These are phyloP conservation scores for Holotrichia oblita DNA, from an alignment of 1,140 invertebrate genomes.

Conservation along the genomic window DNA sequence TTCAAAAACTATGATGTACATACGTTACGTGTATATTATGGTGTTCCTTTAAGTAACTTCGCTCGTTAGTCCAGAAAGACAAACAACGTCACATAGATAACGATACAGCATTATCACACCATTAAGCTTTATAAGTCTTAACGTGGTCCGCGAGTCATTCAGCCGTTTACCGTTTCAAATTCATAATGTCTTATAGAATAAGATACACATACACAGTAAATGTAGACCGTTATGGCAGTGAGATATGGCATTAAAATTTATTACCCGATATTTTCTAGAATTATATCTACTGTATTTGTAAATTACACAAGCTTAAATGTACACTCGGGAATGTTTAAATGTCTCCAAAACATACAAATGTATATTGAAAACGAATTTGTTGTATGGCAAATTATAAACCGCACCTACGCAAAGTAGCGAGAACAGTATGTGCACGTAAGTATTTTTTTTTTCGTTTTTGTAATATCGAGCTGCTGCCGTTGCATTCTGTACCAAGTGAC, in stretches of 20 bases:
- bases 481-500: neutral
- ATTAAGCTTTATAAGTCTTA: conserved; percentile 5
- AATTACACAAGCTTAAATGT: too few species aligned
- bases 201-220: too few species aligned
- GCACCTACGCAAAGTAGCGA: neutral
- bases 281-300: too few species aligned
- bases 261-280: too few species aligned
- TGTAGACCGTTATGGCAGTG: too few species aligned
- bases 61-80: neutral
- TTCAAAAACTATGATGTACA: conserved; percentile 7
- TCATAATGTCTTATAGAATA: neutral
- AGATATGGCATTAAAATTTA: too few species aligned
- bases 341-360: too few species aligned
- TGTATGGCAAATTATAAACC: neutral
- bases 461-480: neutral
- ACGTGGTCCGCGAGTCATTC: neutral
- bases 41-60: conserved; percentile 9
- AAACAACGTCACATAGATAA: neutral
- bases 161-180: neutral
- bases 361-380: conserved; percentile 4
- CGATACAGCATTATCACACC: neutral
- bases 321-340: too few species aligned
- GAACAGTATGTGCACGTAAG: neutral
- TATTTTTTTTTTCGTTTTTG: neutral
- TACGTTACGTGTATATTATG: neutral